Base-by-base conservation (phyloP, 2,888 invertebrate species). In the Dichetophora obliterata region DNA sequence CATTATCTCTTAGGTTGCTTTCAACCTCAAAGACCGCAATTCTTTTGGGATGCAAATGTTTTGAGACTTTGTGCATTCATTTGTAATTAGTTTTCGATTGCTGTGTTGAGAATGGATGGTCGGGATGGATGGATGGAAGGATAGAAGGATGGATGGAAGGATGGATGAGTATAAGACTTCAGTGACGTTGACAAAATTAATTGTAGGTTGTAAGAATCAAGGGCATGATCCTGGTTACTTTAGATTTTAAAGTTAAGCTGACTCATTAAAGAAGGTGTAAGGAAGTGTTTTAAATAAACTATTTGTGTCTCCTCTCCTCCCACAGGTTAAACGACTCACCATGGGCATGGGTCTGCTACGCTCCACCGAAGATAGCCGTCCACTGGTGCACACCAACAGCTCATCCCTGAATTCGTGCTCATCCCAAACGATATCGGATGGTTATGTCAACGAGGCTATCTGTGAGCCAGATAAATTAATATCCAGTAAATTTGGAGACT, bases 391-490 rank as follows among this genome's bases (percentile, higher is more conserved):
- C 78, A 93, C 92, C 48, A 92, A 92, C 22, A 86, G 87, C 86
- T 86, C 87, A 84, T 91, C 83, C 85, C 92, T 93, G 81, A 92
- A 93, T 80, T 92, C 92, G 48, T 93, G 93, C 83, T 92, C 93
- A 77, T 93, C 92, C 16, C 91, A 94, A 79, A 94, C 94, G 76
- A 91, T 93, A 80, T 94, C 94, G 81, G 94, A 93, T 71, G 94
- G 94, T 71, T 95, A 95, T 90, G 94, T 95, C 83, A 95, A 95
- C 90, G 95, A 95, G 89, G 94, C 93, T 54, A 93, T 92, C 83
- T 92, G 94, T 78, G 95, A 95, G 84, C 90, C 91, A 54, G 92
- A 92, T 81, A 89, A 89, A 82, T 83, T 89, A 80, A 88, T 90
- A 75, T 88, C 88, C 24, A 89, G 86, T 82, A 89, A 89, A 78